Percentiles rank a stretch among this genome's conserved stretches.
phyloP scores from a whole-genome alignment of 1,140 invertebrate genomes.

The Lasioglossum albipes region DNA sequence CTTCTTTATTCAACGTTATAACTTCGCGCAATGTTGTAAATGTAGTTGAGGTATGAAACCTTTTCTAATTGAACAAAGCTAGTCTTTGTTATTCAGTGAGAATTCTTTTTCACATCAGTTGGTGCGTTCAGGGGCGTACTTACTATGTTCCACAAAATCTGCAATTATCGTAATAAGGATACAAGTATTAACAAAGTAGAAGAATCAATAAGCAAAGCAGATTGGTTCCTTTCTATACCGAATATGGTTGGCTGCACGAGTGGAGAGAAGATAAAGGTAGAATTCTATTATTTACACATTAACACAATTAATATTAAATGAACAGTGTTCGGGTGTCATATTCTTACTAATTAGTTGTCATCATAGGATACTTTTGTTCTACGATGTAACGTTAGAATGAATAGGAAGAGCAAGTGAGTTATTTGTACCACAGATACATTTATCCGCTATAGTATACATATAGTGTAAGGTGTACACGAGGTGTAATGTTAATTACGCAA shows the following conservation, averaged over 20 bases:
- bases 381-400: not conserved
- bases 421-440: not conserved
- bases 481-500: conserved; percentile 1
- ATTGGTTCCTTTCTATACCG: conserved; percentile 8
- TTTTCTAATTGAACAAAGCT: not conserved
- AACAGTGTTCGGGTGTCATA: no score
- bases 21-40: not conserved
- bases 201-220: not conserved
- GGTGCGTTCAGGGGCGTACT: not conserved
- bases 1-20: conserved; percentile 20
- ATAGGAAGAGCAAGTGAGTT: not conserved
- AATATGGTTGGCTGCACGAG: not conserved
- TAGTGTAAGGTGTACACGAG: not conserved
- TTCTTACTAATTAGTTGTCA: no score
- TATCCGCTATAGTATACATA: not conserved
- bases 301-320: no score
- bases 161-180: not conserved
- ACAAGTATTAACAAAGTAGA: not conserved
- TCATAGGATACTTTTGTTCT: not conserved
- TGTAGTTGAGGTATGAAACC: not conserved
- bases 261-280: not conserved
- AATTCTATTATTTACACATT: no score
- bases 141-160: not conserved
- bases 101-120: not conserved
- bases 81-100: not conserved